Conservation (phyloP, 2,113 vertebrate genomes). For the Varanus salvator region DNA sequence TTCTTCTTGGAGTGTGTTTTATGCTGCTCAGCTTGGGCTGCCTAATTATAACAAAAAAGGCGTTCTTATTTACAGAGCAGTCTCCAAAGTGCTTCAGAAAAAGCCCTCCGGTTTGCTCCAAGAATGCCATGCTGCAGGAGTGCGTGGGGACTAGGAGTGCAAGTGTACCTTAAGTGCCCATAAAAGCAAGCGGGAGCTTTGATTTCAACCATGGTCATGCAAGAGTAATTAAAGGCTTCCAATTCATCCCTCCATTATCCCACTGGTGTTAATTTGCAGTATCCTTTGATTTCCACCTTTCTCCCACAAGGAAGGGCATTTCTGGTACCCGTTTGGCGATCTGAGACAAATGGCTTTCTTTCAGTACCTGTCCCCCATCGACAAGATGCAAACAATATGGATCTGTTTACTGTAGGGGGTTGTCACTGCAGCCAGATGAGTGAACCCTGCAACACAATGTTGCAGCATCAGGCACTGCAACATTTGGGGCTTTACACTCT, state of each 20-base stretch:
- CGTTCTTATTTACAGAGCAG: constrained; percentile 43
- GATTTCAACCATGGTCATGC: background rate
- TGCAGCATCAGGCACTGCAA: too few relatives aligned
- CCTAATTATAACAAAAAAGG: constrained; percentile 63
- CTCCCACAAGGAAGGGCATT: background rate
- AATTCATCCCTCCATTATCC: background rate
- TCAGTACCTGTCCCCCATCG: too few relatives aligned
- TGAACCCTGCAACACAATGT: too few relatives aligned
- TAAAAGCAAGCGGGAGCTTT: background rate
- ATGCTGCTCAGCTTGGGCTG: constrained; percentile 47
- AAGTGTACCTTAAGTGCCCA: background rate
- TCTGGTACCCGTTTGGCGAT: background rate
- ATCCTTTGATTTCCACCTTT: background rate
- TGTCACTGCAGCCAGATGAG: too few relatives aligned
- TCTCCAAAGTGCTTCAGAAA: constrained; percentile 46
- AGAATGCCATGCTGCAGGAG: background rate
- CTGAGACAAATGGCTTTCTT: too few relatives aligned
- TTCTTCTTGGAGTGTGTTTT: constrained; percentile 48
- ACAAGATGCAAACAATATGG: too few relatives aligned
- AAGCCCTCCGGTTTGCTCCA: background rate
- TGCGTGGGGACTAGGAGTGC: background rate
- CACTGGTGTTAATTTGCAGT: background rate
- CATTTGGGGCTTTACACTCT: too few relatives aligned
- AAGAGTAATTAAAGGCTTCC: background rate
- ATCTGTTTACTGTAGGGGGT: too few relatives aligned